phyloP scores from a whole-genome alignment of 2,113 vertebrate genomes.

The Chionodraco myersi region DNA sequence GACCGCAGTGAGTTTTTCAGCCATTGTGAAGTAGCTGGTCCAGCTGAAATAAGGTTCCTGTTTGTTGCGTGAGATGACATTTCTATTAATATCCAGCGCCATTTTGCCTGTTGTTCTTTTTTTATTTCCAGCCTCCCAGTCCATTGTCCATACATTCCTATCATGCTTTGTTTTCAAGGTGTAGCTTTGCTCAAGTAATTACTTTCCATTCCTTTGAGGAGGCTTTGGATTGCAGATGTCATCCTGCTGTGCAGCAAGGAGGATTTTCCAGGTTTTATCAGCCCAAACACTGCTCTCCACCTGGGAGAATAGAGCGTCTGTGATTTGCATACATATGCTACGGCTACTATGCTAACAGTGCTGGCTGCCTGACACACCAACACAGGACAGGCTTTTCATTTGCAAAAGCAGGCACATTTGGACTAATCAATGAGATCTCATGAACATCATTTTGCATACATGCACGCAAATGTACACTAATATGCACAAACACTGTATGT shows the following conservation, averaged over 20 bases:
- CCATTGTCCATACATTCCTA: not conserved
- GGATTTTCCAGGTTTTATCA: conserved; percentile 65
- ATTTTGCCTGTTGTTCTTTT: conserved; percentile 24
- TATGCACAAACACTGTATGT: not conserved
- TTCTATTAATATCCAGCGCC: conserved; percentile 25
- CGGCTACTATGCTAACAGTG: conserved; percentile 26
- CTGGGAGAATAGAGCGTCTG: conserved; percentile 43
- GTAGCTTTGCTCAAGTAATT: conserved; percentile 29
- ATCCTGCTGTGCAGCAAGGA: conserved; percentile 31
- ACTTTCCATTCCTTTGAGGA: conserved; percentile 32
- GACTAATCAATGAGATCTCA: conserved; percentile 5
- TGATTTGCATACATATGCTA: conserved; percentile 75
- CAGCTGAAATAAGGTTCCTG: not conserved
- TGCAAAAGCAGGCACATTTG: conserved; percentile 12
- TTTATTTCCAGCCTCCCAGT: conserved; percentile 5
- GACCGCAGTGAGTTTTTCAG: not conserved
- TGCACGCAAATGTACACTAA: conserved; percentile 6
- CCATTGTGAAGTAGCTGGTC: not conserved
- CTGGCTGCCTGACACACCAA: conserved; percentile 26
- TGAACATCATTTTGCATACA: conserved; percentile 9
- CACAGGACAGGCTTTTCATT: conserved; percentile 45
- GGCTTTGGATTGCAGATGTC: conserved; percentile 33
- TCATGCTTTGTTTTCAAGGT: conserved; percentile 28
- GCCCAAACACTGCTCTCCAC: conserved; percentile 51
- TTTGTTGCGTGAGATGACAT: conserved; percentile 5